These are phyloP conservation scores for Macrostomum lignano DNA, from an alignment of 1,140 invertebrate genomes.

Conservation along the genomic window DNA sequence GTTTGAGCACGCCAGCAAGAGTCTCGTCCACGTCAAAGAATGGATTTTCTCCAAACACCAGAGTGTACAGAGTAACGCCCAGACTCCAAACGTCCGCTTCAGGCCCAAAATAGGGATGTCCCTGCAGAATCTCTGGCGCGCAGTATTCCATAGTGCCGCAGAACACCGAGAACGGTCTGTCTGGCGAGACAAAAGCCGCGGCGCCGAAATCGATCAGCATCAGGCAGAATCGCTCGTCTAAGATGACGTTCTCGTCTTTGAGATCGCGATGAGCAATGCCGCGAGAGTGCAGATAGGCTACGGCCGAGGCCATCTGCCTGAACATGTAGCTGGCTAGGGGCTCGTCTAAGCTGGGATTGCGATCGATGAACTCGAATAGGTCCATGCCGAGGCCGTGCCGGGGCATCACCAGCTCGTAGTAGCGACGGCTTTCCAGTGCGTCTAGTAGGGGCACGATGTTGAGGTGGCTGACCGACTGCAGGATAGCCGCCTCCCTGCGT, in stretches of 20 bases:
- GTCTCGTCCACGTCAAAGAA: constrained; percentile 46
- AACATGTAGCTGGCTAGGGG: constrained; percentile 27
- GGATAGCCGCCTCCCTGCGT: constrained; percentile 35
- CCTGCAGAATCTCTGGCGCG: constrained; percentile 42
- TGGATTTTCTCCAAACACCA: constrained; percentile 44
- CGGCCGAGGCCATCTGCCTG: constrained; percentile 37
- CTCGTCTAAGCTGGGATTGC: constrained; percentile 38
- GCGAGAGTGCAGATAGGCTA: constrained; percentile 38
- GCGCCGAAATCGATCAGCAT: constrained; percentile 52
- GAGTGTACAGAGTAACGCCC: constrained; percentile 41
- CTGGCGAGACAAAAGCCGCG: constrained; percentile 35
- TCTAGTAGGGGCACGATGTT: constrained; percentile 44
- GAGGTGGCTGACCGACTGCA: constrained; percentile 37
- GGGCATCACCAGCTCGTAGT: constrained; percentile 48
- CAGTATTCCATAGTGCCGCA: constrained; percentile 51
- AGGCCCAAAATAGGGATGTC: constrained; percentile 34
- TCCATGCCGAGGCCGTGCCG: constrained; percentile 50
- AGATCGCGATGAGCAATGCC: constrained; percentile 43
- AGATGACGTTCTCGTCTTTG: constrained; percentile 47
- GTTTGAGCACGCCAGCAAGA: constrained; percentile 34
- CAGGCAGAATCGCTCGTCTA: constrained; percentile 41
- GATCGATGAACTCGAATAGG: constrained; percentile 47
- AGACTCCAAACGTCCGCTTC: too few species aligned
- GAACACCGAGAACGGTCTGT: constrained; percentile 40
- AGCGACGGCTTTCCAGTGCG: constrained; percentile 41